phyloP scores from a whole-genome alignment of 2,797 vertebrate species.

The Brotula barbata region DNA sequence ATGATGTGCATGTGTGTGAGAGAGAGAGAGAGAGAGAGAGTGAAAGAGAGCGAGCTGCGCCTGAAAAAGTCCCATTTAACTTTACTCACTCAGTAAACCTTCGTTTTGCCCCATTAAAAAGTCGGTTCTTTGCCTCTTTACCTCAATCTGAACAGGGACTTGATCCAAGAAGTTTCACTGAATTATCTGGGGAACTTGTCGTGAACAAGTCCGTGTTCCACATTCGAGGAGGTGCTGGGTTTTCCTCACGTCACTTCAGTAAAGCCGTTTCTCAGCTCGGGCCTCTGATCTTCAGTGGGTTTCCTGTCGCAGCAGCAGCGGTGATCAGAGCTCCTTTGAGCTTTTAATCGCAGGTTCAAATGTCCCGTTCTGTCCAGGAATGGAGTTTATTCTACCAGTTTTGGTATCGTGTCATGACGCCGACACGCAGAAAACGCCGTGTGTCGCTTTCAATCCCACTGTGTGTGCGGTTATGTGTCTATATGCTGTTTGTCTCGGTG shows the following conservation, averaged over 20 bases:
- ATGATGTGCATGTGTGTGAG: conserved; percentile 8
- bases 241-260: no score
- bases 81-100: no score
- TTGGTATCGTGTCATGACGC: conserved; percentile 3
- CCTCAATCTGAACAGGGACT: no score
- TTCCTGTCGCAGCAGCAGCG: background rate
- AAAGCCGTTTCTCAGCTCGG: no score
- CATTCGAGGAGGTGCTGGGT: no score
- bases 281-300: no score
- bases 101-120: no score
- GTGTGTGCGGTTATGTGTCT: conserved; percentile 3
- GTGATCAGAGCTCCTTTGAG: background rate
- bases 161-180: no score
- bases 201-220: no score
- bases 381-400: background rate
- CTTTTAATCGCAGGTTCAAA: background rate
- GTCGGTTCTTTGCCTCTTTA: background rate
- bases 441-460: conserved; percentile 61
- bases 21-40: conserved; percentile 7
- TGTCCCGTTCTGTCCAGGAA: no score
- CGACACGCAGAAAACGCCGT: conserved; percentile 31
- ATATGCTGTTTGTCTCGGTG: conserved; percentile 21
- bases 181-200: no score
- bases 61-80: no score
- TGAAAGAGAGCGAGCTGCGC: conserved; percentile 28